phyloP scores from a whole-genome alignment of 2,888 invertebrate species.

The Apotomis capreana region DNA sequence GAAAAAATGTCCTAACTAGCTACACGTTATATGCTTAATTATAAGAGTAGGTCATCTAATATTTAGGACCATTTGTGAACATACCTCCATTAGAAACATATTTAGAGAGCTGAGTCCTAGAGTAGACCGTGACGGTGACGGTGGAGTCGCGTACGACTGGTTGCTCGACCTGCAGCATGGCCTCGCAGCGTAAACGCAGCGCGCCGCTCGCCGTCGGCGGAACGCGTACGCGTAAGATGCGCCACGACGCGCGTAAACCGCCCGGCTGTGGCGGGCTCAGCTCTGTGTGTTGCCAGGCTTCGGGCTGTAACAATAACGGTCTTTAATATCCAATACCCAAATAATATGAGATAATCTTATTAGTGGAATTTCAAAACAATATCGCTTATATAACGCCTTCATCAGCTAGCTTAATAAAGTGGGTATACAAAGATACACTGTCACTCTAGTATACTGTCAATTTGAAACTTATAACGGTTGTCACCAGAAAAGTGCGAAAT shows the following conservation, averaged over 20 bases:
- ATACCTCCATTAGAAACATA: constrained; percentile 73
- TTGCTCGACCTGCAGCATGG: constrained; percentile 69
- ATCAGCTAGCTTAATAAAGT: no score
- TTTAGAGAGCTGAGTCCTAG: constrained; percentile 75
- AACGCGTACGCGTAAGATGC: constrained; percentile 66
- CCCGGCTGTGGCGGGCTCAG: constrained; percentile 63
- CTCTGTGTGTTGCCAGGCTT: constrained; percentile 74
- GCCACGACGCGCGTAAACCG: constrained; percentile 73
- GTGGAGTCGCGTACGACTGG: constrained; percentile 68
- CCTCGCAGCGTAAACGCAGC: constrained; percentile 72
- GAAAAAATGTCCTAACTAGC: neutral
- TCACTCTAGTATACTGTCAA: no score
- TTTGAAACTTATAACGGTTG: no score
- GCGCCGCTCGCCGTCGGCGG: constrained; percentile 70
- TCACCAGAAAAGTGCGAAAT: no score
- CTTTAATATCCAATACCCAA: neutral
- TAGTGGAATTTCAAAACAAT: no score
- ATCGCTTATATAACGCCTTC: no score
- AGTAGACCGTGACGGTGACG: constrained; percentile 70
- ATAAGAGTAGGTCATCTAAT: neutral
- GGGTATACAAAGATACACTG: no score
- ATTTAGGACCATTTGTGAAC: constrained; percentile 33
- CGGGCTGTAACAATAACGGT: constrained; percentile 59
- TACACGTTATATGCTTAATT: neutral
- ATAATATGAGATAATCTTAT: neutral